Evolutionary conservation across 2,797 vertebrate species (phyloP).

Genomic region (Diplodus sargus): DNA sequence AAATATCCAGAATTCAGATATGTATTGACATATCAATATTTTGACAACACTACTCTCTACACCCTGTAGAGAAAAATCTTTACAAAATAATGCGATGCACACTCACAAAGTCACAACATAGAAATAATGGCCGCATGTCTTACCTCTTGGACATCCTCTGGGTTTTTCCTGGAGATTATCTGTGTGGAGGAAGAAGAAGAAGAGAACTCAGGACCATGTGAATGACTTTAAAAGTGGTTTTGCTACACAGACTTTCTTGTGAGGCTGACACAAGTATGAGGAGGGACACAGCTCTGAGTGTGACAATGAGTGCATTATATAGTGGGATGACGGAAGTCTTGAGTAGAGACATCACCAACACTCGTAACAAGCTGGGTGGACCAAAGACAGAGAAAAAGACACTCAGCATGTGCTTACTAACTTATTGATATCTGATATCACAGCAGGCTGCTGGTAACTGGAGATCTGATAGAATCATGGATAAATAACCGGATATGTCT

Average conservation of each 20-base stretch:
- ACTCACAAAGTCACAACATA: not conserved
- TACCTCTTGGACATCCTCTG: conserved; percentile 99
- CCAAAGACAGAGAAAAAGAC: conserved; percentile 20
- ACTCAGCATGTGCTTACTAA: conserved; percentile 10
- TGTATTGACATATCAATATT: too few species aligned
- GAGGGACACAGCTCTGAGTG: conserved; percentile 21
- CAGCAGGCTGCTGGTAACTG: not conserved
- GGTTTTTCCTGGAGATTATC: conserved; percentile 97
- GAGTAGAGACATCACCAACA: conserved; percentile 76
- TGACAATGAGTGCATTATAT: conserved; percentile 81
- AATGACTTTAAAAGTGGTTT: not conserved
- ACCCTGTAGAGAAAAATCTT: not conserved
- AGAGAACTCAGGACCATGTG: not conserved
- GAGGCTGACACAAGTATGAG: conserved; percentile 22
- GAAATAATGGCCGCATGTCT: conserved; percentile 43
- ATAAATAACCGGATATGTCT: not conserved
- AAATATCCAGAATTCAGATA: too few species aligned
- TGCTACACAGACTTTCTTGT: conserved; percentile 2
- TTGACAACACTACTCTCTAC: not conserved
- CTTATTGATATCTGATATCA: not conserved
- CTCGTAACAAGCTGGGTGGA: conserved; percentile 24
- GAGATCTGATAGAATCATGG: conserved; percentile 4
- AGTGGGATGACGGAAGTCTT: conserved; percentile 41
- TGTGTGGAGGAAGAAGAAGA: conserved; percentile 66
- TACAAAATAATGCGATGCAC: not conserved